Evolutionary conservation across 2,797 vertebrate species (phyloP), one percentile per base, ranked within the genome.

Genomic region (Protosalanx chinensis): DNA sequence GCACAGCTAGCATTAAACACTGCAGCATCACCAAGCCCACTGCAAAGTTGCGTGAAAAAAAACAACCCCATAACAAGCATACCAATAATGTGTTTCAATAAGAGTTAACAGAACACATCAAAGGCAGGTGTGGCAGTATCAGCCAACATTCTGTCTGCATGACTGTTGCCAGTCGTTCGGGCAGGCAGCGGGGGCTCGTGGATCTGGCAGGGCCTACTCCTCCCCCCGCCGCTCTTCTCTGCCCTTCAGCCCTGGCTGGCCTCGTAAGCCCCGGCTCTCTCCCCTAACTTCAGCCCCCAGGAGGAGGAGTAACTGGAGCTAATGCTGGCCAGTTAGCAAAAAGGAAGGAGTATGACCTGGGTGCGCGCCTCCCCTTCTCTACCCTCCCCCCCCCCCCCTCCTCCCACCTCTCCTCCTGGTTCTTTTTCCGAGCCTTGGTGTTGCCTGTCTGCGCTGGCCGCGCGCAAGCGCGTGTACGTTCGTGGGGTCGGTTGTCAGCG

Each of bases 381-480:
- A 41, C 23, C n/a, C n/a, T 15, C 63, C 61, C 12, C 33, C 46
- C 41, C 62, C 30, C 37, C 32, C 27, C 68, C 20, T 63, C 70
- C 68, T 37, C 71, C 70, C 76, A 81, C 78, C 53, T 71, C 72
- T 77, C 64, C 71, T 82, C 71, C 90, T 92, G 90, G 93, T 94
- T 94, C 92, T 94, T 94, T 93, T 93, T 93, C 90, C 92, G 91
- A 95, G 94, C 93, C 93, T 94, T 93, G 93, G 93, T 95, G 94
- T 97, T 96, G 95, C 94, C 95, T 96, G 95, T 97, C 95, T 96
- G 95, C 94, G 93, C 93, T 94, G 92, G 94, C 95, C 92, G 91
- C 94, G 58, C 74, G 51, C 15, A 3, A 16, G 18, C 51, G 51
- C 18, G 18, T 8, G 51, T 56, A n/a, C 51, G 16, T n/a, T 16